Base-by-base conservation (phyloP, 2,797 vertebrate genomes). In the Hydrolagus colliei region DNA sequence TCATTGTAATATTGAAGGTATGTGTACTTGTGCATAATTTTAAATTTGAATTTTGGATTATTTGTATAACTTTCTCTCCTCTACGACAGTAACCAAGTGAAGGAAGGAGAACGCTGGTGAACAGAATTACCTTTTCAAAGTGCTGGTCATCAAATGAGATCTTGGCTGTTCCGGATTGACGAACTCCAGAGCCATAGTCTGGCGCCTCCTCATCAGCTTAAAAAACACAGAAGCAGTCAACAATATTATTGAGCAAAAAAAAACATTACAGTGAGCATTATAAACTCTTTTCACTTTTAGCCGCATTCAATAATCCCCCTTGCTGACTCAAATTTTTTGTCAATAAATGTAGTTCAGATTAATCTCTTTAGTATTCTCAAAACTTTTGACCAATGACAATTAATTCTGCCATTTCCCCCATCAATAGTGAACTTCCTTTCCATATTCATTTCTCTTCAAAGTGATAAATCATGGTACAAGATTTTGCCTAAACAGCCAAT, bases 81-180 rank as follows among this genome's bases (percentile, higher is more conserved):
- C 6, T 35, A 18, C 11, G 6, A 3, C 20, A 32, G 9, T 68
- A 18, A 20, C 32, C 0, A 41, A 4, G 32, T 16, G 18, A 84
- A 71, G 4, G 18, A 84, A 71, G 4, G 32, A 71, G 14, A 84
- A 71, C 6, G 9, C 65, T 22, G 9, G 22, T 9, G 9, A 20
- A 12, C 4, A 68, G 8, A 13, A 9, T 0, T 91, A 98, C 98
- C 96, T 98, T 98, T 89, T 98, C 97, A 87, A 98, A 99, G 86
- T 98, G 97, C 90, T 98, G 97, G 89, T 99, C 97, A 0, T 98
- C 97, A 11, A 99, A 99, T 72, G 97, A 97, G 89, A 99, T 98
- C 88, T 96, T 98, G 89, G 97, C 98, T 0, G 95, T 98, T 86
- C 97, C 97, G 0, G 97, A 99, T 87, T 99, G 97, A 87, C 97